Percentiles rank a stretch among this genome's conserved stretches.
Conservation (phyloP, 1,140 invertebrate species). For the Apis laboriosa region DNA sequence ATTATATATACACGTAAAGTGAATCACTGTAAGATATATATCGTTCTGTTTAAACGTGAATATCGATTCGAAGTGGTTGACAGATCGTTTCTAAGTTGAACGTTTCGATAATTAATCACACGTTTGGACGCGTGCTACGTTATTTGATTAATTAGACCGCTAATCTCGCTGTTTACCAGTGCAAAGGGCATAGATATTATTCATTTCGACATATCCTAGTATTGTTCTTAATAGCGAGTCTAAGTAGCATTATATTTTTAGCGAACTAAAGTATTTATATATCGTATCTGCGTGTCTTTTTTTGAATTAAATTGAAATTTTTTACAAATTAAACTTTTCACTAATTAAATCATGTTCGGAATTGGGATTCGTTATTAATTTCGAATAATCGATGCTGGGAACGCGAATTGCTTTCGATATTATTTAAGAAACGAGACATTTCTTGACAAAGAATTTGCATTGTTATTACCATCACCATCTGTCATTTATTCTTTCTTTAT, state of each 20-base stretch:
- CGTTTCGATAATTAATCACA: slow-evolving; percentile 45
- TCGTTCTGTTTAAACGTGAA: slow-evolving; percentile 15
- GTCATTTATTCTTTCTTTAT: background rate
- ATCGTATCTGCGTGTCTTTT: background rate
- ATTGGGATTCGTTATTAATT: slow-evolving; percentile 56
- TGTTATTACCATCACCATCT: background rate
- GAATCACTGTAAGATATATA: background rate
- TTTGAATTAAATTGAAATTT: slow-evolving; percentile 29
- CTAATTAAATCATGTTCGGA: slow-evolving; percentile 54
- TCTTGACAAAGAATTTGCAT: slow-evolving; percentile 30
- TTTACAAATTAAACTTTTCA: slow-evolving; percentile 17
- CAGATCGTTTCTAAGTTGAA: slow-evolving; percentile 58
- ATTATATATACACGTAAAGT: no score
- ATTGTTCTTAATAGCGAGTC: background rate
- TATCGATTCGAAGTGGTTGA: slow-evolving; percentile 47
- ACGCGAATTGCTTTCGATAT: slow-evolving; percentile 8
- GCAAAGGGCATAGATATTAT: slow-evolving; percentile 8
- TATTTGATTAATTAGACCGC: slow-evolving; percentile 42
- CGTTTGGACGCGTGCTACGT: slow-evolving; percentile 21
- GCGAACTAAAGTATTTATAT: no score
- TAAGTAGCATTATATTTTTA: no score
- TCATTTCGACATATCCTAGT: background rate
- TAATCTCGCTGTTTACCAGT: slow-evolving; percentile 20
- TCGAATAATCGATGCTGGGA: slow-evolving; percentile 46
- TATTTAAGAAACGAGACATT: slow-evolving; percentile 17